Percentiles rank a stretch among this genome's conserved stretches.
These are phyloP conservation scores for Scotopteryx bipunctaria DNA, from an alignment of 2,888 invertebrate species.

Conservation along the genomic window DNA sequence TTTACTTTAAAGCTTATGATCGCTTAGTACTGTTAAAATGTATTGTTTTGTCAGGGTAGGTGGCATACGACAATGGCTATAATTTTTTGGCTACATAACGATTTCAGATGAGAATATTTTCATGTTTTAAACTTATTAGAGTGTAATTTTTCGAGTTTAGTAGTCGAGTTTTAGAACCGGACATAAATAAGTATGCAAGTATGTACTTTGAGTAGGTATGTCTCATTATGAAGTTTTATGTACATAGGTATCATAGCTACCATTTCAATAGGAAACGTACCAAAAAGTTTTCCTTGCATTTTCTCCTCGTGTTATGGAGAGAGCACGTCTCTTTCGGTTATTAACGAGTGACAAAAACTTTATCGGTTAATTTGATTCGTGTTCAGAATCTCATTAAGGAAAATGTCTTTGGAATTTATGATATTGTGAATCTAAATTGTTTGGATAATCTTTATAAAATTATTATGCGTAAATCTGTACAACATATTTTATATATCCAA, in stretches of 20 bases:
- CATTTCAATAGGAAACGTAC: conserved; percentile 5
- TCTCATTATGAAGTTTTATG: conserved; percentile 18
- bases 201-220: too few species aligned
- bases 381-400: conserved; percentile 64
- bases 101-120: too few species aligned
- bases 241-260: background rate
- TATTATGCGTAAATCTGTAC: conserved; percentile 7
- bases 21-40: too few species aligned
- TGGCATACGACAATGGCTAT: too few species aligned
- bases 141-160: too few species aligned
- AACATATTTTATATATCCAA: background rate
- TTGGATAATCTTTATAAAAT: conserved; percentile 18
- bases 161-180: too few species aligned
- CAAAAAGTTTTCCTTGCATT: conserved; percentile 22
- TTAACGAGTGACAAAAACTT: conserved; percentile 69
- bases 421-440: conserved; percentile 54
- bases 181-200: too few species aligned
- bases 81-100: too few species aligned
- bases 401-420: conserved; percentile 49
- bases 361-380: conserved; percentile 80
- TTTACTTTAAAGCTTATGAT: too few species aligned
- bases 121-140: too few species aligned
- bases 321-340: conserved; percentile 48
- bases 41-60: too few species aligned
- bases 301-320: conserved; percentile 40